Evolutionary conservation across 2,113 vertebrate species (phyloP).

Genomic region (Atherinomorus stipes): DNA sequence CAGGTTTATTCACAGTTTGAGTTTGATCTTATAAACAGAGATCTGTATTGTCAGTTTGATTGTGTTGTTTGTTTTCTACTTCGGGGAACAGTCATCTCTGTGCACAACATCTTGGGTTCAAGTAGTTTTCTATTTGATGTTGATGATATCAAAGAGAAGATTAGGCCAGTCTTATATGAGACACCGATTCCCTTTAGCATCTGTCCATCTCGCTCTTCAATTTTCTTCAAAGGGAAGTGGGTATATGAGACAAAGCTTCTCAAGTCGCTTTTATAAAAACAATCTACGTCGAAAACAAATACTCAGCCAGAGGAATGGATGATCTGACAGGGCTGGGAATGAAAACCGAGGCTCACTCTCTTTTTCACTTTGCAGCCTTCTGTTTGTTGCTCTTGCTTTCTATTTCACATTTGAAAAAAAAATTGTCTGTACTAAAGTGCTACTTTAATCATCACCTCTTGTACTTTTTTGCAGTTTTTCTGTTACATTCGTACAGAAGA

Average conservation of each 20-base stretch:
- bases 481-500: neutral
- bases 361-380: slow-evolving; percentile 4
- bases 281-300: slow-evolving; percentile 32
- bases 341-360: neutral
- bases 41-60: slow-evolving; percentile 44
- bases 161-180: slow-evolving; percentile 41
- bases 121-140: slow-evolving; percentile 62
- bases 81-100: slow-evolving; percentile 2
- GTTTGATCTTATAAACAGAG: slow-evolving; percentile 48
- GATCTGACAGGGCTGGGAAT: slow-evolving; percentile 15
- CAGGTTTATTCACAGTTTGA: slow-evolving; percentile 50
- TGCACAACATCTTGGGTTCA: slow-evolving; percentile 31
- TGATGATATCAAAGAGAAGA: slow-evolving; percentile 64
- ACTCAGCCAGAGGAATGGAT: neutral
- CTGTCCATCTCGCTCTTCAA: slow-evolving; percentile 40
- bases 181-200: slow-evolving; percentile 55
- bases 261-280: slow-evolving; percentile 41
- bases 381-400: slow-evolving; percentile 31
- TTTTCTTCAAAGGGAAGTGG: slow-evolving; percentile 64
- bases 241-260: slow-evolving; percentile 23
- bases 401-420: slow-evolving; percentile 10
- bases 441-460: slow-evolving; percentile 26
- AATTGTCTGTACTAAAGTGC: neutral
- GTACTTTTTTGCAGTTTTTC: neutral
- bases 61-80: slow-evolving; percentile 46